These are phyloP conservation scores for Callaeas wilsoni DNA, from an alignment of 2,113 vertebrate genomes.

Conservation along the genomic window DNA sequence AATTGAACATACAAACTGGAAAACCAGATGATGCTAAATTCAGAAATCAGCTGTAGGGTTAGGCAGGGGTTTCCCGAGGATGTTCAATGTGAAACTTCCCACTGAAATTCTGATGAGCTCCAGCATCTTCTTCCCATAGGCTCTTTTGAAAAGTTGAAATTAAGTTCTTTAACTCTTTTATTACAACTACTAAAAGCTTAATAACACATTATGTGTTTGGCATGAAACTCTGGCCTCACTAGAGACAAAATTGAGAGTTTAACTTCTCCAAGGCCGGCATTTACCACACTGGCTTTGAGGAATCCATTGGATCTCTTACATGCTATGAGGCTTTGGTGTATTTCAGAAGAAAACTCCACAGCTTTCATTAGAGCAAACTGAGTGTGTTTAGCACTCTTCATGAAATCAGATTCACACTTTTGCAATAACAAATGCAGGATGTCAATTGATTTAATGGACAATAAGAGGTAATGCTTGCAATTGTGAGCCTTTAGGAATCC, in stretches of 20 bases:
- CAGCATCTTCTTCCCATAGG: background rate
- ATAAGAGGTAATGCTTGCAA: slow-evolving; percentile 60
- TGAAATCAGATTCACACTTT: slow-evolving; percentile 58
- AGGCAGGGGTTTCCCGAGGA: background rate
- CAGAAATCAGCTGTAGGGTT: background rate
- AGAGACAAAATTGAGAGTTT: background rate
- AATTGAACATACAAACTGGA: background rate
- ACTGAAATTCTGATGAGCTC: background rate
- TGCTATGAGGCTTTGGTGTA: background rate
- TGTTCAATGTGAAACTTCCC: background rate
- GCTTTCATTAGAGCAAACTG: slow-evolving; percentile 56
- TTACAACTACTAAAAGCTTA: slow-evolving; percentile 11
- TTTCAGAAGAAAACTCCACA: slow-evolving; percentile 52
- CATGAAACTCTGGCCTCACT: background rate
- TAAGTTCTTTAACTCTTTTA: slow-evolving; percentile 24
- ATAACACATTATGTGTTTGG: slow-evolving; percentile 1
- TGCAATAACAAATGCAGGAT: slow-evolving; percentile 64
- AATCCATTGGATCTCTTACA: background rate
- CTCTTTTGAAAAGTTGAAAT: background rate
- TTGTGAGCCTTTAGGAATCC: slow-evolving; percentile 70
- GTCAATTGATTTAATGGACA: slow-evolving; percentile 68
- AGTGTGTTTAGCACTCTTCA: background rate
- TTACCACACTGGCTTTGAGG: background rate
- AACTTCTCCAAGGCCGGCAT: background rate
- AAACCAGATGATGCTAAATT: background rate